Evolutionary conservation across 2,113 vertebrate species (phyloP).

Genomic region (Raja brachyura): DNA sequence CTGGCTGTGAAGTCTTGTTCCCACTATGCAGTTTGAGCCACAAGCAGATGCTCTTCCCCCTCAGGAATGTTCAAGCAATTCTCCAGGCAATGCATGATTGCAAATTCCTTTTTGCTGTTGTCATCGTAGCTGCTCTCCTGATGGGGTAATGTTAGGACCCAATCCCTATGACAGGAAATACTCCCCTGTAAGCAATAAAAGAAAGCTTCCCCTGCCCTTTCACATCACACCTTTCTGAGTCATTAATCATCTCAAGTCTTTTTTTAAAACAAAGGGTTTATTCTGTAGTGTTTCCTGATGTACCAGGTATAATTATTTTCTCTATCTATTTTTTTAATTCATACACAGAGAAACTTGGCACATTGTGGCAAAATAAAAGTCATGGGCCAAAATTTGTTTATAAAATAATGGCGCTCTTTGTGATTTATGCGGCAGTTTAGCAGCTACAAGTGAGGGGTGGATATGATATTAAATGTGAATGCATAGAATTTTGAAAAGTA

Average conservation of each 20-base stretch:
- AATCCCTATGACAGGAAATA: slow-evolving; percentile 56
- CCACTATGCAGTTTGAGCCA: slow-evolving; percentile 45
- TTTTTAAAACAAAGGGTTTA: background rate
- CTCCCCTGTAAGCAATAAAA: slow-evolving; percentile 46
- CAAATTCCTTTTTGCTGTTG: slow-evolving; percentile 66
- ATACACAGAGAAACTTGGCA: background rate
- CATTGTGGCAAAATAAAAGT: background rate
- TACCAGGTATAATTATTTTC: background rate
- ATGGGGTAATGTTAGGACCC: slow-evolving; percentile 64
- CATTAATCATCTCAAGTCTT: background rate
- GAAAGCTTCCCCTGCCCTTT: slow-evolving; percentile 17
- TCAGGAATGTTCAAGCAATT: slow-evolving; percentile 53
- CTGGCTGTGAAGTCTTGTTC: slow-evolving; percentile 47
- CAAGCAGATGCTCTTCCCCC: slow-evolving; percentile 41
- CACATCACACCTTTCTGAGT: background rate
- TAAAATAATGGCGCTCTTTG: background rate
- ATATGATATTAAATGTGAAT: background rate
- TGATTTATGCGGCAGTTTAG: background rate
- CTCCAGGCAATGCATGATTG: slow-evolving; percentile 54
- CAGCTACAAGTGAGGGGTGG: background rate
- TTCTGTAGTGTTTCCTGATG: background rate
- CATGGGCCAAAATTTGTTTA: background rate
- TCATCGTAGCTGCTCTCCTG: slow-evolving; percentile 64
- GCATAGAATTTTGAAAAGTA: too few species aligned
- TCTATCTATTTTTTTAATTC: background rate